Evolutionary conservation across 2,113 vertebrate genomes (phyloP).

Genomic region (Phrynocephalus versicolor): DNA sequence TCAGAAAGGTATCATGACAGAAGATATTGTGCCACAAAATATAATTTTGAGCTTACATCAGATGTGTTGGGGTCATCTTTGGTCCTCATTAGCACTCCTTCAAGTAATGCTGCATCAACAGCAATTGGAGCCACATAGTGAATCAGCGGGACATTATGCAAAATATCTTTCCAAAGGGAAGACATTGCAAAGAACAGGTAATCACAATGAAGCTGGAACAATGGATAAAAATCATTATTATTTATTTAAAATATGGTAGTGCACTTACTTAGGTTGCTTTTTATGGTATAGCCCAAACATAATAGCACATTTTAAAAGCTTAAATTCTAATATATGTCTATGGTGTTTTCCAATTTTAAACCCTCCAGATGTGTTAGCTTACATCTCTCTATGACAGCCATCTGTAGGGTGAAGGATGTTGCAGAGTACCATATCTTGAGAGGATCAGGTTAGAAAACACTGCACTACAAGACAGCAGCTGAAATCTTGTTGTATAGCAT

Average conservation of each 20-base stretch:
- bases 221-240: not conserved
- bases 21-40: not conserved
- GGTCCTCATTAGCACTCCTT: conserved; percentile 86
- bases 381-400: too few species aligned
- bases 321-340: too few species aligned
- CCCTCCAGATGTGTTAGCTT: too few species aligned
- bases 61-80: conserved; percentile 81
- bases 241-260: not conserved
- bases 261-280: not conserved
- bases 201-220: not conserved
- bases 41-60: conserved; percentile 72
- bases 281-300: not conserved
- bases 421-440: too few species aligned
- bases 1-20: not conserved
- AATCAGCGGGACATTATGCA: conserved; percentile 74
- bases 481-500: too few species aligned
- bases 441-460: too few species aligned
- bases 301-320: too few species aligned
- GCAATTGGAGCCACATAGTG: conserved; percentile 75
- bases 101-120: conserved; percentile 84
- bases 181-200: conserved; percentile 63
- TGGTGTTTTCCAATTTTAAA: too few species aligned
- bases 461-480: too few species aligned
- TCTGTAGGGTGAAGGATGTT: too few species aligned
- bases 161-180: conserved; percentile 68